phyloP scores from a whole-genome alignment of 2,888 invertebrate genomes.

The Lasioglossum leucozonium region DNA sequence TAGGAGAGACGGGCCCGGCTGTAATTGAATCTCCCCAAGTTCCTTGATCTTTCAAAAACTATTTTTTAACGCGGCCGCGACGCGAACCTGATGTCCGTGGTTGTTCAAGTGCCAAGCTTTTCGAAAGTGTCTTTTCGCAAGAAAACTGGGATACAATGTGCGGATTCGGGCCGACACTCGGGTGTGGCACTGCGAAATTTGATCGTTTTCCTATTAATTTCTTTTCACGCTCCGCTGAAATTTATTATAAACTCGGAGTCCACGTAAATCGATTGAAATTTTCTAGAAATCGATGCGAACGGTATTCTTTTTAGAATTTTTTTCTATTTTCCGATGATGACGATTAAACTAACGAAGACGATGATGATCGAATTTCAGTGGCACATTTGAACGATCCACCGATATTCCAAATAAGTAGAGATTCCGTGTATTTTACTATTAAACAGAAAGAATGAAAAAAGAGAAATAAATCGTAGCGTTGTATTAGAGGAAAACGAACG shows the following conservation, averaged over 20 bases:
- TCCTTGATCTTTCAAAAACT: slow-evolving; percentile 30
- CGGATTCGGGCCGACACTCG: slow-evolving; percentile 2
- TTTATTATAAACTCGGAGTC: background rate
- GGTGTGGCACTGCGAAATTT: slow-evolving; percentile 32
- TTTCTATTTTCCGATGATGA: background rate
- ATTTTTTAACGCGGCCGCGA: slow-evolving; percentile 42
- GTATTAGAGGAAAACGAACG: slow-evolving; percentile 29
- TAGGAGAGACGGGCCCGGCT: slow-evolving; percentile 11
- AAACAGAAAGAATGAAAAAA: background rate
- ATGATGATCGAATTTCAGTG: slow-evolving; percentile 29
- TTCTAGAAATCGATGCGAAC: background rate
- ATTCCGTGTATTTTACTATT: slow-evolving; percentile 46
- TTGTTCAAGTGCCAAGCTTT: slow-evolving; percentile 74
- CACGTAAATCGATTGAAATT: background rate
- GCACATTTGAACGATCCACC: background rate
- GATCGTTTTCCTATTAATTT: slow-evolving; percentile 29
- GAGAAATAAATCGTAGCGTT: slow-evolving; percentile 41
- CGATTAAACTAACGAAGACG: background rate
- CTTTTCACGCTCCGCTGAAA: background rate
- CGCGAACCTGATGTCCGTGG: slow-evolving; percentile 24
- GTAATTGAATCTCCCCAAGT: slow-evolving; percentile 45
- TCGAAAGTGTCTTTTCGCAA: slow-evolving; percentile 71
- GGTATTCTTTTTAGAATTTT: background rate
- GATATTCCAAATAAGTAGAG: slow-evolving; percentile 11
- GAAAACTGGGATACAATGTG: slow-evolving; percentile 53